These are phyloP conservation scores for Chymomyza costata DNA, from an alignment of 1,140 invertebrate genomes.

Conservation along the genomic window DNA sequence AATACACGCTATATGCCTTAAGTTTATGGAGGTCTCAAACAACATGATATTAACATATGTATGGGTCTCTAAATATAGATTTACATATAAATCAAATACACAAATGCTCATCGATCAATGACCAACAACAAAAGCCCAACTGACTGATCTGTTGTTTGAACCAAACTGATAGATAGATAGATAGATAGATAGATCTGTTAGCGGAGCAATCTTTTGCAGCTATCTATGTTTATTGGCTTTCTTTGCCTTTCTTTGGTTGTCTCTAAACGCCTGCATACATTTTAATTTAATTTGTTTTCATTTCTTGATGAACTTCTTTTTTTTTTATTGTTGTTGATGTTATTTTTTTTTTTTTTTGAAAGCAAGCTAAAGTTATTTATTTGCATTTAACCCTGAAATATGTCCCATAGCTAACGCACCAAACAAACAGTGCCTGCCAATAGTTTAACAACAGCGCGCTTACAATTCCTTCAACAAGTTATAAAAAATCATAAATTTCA, in stretches of 20 bases:
- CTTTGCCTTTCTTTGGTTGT: background rate
- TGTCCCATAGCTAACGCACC: background rate
- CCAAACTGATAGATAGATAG: too few species aligned
- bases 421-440: constrained; percentile 23
- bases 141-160: too few species aligned
- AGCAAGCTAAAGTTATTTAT: constrained; percentile 25
- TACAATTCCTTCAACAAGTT: constrained; percentile 61
- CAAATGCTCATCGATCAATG: constrained; percentile 40
- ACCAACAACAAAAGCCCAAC: constrained; percentile 16
- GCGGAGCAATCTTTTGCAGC: too few species aligned
- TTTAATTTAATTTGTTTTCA: too few species aligned
- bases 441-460: constrained; percentile 29
- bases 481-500: constrained; percentile 74
- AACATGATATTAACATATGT: constrained; percentile 21
- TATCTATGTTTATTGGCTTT: too few species aligned
- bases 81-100: constrained; percentile 22
- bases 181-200: too few species aligned
- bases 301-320: too few species aligned
- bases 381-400: too few species aligned
- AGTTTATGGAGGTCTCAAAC: too few species aligned
- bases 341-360: constrained; percentile 22
- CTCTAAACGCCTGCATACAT: constrained; percentile 25
- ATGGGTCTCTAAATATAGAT: constrained; percentile 5
- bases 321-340: constrained; percentile 16
- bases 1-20: too few species aligned